Evolutionary conservation across 2,113 vertebrate species (phyloP).

Genomic region (Actenoides lindsayi): DNA sequence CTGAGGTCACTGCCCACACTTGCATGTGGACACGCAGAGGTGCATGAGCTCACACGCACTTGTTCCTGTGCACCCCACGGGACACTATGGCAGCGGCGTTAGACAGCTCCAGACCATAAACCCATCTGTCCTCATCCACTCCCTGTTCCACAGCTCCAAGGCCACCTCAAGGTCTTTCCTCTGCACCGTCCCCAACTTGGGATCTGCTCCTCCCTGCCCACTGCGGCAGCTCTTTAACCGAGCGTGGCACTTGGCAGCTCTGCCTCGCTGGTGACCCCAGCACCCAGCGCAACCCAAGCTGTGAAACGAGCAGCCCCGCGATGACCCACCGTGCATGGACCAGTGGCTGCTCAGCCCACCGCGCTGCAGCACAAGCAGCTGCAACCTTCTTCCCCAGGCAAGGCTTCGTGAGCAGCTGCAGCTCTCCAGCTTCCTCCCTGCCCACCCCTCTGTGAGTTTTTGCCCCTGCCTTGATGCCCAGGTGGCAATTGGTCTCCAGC

Average conservation of each 20-base stretch:
- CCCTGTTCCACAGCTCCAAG: not conserved
- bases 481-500: not conserved
- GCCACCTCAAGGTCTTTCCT: not conserved
- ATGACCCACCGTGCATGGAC: not conserved
- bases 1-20: not conserved
- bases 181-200: rapidly evolving
- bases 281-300: not conserved
- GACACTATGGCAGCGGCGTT: rapidly evolving
- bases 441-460: not conserved
- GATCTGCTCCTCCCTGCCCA: not conserved
- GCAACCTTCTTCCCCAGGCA: not conserved
- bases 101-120: not conserved
- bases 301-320: rapidly evolving
- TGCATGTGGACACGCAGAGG: rapidly evolving
- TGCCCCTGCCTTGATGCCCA: not conserved
- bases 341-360: not conserved
- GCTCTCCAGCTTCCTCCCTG: not conserved
- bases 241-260: not conserved
- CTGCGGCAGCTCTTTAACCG: not conserved
- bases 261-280: rapidly evolving
- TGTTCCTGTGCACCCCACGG: not conserved
- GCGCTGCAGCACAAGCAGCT: not conserved
- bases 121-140: rapidly evolving
- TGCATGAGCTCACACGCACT: not conserved
- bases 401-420: not conserved